Evolutionary conservation across 2,888 invertebrate species (phyloP), one percentile per base, ranked within the genome.

Genomic region (Melipona bicolor): DNA sequence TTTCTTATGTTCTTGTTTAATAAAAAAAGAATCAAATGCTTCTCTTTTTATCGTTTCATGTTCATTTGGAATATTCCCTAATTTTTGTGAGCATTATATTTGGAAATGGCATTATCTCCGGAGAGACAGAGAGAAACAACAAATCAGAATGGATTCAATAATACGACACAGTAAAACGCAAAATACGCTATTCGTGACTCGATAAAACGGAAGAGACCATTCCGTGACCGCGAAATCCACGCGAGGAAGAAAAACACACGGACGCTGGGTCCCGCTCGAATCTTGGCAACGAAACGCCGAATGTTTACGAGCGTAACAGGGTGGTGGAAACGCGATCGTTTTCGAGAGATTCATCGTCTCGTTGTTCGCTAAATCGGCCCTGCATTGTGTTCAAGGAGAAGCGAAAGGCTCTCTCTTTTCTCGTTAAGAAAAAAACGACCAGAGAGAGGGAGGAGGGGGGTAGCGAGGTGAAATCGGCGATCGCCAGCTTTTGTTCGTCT

Each of bases 401-500:
- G 21, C 17, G 27, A 17, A 9, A 9, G 6, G 32, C 11, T 68
- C 27, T 61, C 17, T 17, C 17, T 11, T 61, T 43, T 43, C 11
- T 43, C 43, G 43, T 43, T 43, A 9, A 43, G 9, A 9, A 43
- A 0, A 61, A 19, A 61, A 21, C 27, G 19, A 0, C 13, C 11
- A 62, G 9, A 4, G 11, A 1, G 19, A 19, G 11, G 19, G 32
- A 0, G 36, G 36, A 9, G 36, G 9, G 36, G 9, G 9, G 36
- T 9, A 43, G 36, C 36, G 36, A 36, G 36, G 43, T 56, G 36
- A 50, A 82, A 75, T 50, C 68, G 68, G 3, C 54, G 67, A 50
- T 79, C 52, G 15, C 50, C 32, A 21, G 50, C 83, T 69, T 82
- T 82, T 73, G 77, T 83, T 77, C 82, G 17, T 43, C 52, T 2